Base-by-base conservation (phyloP, 2,888 invertebrate species). In the Scaptodrosophila latifasciaeformis region DNA sequence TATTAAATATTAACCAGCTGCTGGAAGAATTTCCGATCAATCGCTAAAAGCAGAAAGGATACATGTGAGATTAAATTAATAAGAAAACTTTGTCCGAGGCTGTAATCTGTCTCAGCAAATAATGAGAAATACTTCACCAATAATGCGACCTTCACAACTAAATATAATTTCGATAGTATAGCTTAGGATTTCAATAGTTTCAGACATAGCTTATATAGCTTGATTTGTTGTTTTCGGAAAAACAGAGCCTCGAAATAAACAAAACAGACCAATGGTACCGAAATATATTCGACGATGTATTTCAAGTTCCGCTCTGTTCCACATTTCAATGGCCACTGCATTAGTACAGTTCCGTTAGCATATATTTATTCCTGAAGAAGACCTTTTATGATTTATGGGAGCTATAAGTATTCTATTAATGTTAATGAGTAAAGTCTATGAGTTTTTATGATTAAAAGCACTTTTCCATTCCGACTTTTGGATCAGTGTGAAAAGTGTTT, bases 1-100 rank as follows among this genome's bases (percentile, higher is more conserved):
- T 6, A 70, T 67, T 10, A 72, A n/a, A n/a, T 70, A 12, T 72
- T 65, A 4, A 70, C 24, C 1, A 59, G 1, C 9, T 72, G 39
- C 13, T 24, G 50, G 0, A 70, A 21, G 15, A 59, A 7, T 9
- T 27, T 17, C 2, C 72, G 67, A 65, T 65, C 72, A 9, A 43
- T 13, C 10, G 34, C 56, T 2, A 44, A 54, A 13, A 72, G 70
- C 30, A 70, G 27, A 18, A 70, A 70, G 1, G 27, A 31, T n/a
- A 49, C 48, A 9, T 56, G n/a, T n/a, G n/a, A 42, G 4, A 61
- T 19, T 0, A 54, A 0, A 2, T 59, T 34, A 19, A 72, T 61
- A 1, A 67, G 0, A 13, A 67, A 70, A 35, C 60, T 53, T 34
- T 70, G 70, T 1, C 59, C 74, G 1, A 13, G 34, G 10, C 57